A percentile compares a stretch with the other conserved stretches of the same genome.
Evolutionary conservation across 2,888 invertebrate genomes (phyloP).

Genomic region (Nephrotoma flavescens): DNA sequence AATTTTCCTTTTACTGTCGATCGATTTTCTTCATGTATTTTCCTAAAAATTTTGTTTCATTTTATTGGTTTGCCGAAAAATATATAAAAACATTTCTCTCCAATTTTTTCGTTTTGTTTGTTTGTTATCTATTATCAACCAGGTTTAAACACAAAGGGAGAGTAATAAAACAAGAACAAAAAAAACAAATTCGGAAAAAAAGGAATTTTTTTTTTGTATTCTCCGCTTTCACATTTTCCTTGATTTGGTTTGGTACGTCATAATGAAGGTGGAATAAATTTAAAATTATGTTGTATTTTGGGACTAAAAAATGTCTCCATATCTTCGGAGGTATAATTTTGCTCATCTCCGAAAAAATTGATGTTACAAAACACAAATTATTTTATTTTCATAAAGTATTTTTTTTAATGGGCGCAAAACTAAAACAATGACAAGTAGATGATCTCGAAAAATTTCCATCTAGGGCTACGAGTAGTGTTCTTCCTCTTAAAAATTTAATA

Average conservation of each 20-base stretch:
- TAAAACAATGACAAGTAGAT: no score
- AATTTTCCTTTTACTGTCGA: background rate
- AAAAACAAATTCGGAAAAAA: background rate
- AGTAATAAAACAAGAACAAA: background rate
- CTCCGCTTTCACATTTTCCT: background rate
- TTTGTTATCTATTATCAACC: background rate
- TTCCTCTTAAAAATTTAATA: no score
- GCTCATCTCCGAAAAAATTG: background rate
- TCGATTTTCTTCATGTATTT: background rate
- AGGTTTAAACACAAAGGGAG: background rate
- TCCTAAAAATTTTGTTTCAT: background rate
- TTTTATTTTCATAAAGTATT: background rate
- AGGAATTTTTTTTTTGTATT: background rate
- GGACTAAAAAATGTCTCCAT: background rate
- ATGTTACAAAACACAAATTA: background rate
- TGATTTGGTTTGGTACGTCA: background rate
- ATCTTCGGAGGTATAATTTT: background rate
- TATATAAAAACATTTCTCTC: background rate
- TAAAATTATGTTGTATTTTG: background rate
- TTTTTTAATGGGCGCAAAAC: background rate
- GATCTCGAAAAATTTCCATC: no score
- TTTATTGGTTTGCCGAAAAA: background rate
- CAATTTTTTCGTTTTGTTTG: background rate
- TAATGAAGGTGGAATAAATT: background rate
- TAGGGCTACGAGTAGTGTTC: no score